These are phyloP conservation scores for Fabriciana adippe DNA, from an alignment of 2,888 invertebrate species.

Conservation along the genomic window DNA sequence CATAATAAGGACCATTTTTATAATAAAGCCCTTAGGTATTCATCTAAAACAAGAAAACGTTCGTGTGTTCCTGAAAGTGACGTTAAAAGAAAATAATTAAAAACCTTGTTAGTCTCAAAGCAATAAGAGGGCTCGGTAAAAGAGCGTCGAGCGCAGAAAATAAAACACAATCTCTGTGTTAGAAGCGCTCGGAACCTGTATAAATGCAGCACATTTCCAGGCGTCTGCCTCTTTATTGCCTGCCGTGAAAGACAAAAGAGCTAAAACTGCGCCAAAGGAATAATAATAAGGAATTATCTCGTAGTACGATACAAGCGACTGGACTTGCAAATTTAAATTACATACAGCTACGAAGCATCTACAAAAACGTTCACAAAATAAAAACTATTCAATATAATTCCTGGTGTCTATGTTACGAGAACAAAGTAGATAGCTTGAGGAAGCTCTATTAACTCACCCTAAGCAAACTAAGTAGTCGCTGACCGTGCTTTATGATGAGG, in stretches of 20 bases:
- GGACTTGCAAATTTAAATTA: conserved; percentile 24
- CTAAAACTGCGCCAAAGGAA: conserved; percentile 64
- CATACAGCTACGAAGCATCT: conserved; percentile 8
- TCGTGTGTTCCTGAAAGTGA: conserved; percentile 59
- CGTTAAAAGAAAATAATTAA: conserved; percentile 80
- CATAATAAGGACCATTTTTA: conserved; percentile 17
- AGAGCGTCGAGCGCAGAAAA: conserved; percentile 68
- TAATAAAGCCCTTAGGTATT: conserved; percentile 29
- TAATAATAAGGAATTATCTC: conserved; percentile 73
- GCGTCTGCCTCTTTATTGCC: conserved; percentile 76
- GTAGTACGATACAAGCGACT: conserved; percentile 45
- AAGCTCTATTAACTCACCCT: conserved; percentile 31
- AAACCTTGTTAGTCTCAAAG: conserved; percentile 77
- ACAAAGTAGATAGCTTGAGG: conserved; percentile 21
- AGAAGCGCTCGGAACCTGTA: conserved; percentile 61
- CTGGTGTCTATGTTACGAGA: conserved; percentile 6
- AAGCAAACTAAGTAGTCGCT: conserved; percentile 31
- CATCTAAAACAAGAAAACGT: conserved; percentile 34
- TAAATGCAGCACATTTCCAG: conserved; percentile 77
- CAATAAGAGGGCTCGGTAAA: conserved; percentile 71
- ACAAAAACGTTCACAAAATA: not conserved
- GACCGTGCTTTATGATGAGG: conserved; percentile 19
- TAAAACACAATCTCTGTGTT: conserved; percentile 59
- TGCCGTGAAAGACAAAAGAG: conserved; percentile 72
- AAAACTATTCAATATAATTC: not conserved